A percentile compares a stretch with the other conserved stretches of the same genome.
Conservation (phyloP, 1,140 invertebrate species). For the Agrypnia vestita region DNA sequence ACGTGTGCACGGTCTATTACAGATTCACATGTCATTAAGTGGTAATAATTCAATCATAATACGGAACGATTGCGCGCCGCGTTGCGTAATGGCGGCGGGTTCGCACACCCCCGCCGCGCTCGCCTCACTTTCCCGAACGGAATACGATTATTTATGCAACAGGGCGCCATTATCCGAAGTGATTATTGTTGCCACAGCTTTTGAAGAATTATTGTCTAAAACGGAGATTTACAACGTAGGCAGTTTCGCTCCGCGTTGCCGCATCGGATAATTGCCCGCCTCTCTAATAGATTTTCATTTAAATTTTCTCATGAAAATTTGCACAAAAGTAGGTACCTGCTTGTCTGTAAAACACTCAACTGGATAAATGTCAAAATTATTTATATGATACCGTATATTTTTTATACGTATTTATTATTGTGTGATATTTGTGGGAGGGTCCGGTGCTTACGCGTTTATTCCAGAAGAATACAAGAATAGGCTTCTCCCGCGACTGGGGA, state of each 20-base stretch:
- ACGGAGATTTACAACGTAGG: neutral
- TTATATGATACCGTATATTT: too few relatives aligned
- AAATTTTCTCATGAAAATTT: too few relatives aligned
- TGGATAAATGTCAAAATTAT: too few relatives aligned
- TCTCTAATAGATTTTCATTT: conserved; percentile 2
- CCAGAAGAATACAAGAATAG: too few relatives aligned
- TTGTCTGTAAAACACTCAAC: too few relatives aligned
- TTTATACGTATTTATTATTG: too few relatives aligned
- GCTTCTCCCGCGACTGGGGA: too few relatives aligned
- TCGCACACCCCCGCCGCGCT: conserved; percentile 39
- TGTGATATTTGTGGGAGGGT: too few relatives aligned
- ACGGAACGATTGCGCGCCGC: conserved; percentile 2
- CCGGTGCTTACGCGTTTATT: too few relatives aligned
- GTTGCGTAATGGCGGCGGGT: conserved; percentile 19
- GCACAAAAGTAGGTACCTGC: too few relatives aligned
- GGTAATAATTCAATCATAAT: conserved; percentile 41
- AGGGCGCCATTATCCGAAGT: neutral
- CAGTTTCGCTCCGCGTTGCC: neutral
- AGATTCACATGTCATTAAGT: conserved; percentile 37
- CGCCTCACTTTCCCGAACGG: neutral
- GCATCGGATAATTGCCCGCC: conserved; percentile 26
- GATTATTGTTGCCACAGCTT: conserved; percentile 35
- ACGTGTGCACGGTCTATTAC: conserved; percentile 14
- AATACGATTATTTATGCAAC: conserved; percentile 8
- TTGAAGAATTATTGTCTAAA: conserved; percentile 25